Conservation (phyloP, 37 sponge, comb jelly and placozoan genomes). For the Amphimedon queenslandica region DNA sequence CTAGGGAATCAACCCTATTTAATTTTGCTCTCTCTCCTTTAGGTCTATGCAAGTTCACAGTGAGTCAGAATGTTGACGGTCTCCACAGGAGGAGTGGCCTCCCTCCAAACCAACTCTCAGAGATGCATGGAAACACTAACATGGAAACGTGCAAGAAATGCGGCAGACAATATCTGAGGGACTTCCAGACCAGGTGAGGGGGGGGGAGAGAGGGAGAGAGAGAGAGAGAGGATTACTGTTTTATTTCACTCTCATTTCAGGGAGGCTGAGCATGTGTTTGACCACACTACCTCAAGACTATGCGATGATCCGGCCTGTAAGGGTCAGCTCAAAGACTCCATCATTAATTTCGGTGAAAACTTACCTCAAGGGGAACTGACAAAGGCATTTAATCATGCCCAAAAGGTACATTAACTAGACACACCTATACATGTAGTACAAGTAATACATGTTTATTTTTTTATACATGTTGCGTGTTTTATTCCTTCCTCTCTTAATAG, state of each 20-base stretch:
- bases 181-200: slow-evolving; percentile 74
- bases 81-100: slow-evolving; percentile 84
- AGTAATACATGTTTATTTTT: slow-evolving; percentile 12
- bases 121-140: slow-evolving; percentile 92
- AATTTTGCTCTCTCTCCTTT: no score
- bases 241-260: slow-evolving; percentile 17
- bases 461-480: neutral
- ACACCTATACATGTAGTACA: no score
- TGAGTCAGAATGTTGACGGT: slow-evolving; percentile 86
- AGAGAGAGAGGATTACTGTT: neutral
- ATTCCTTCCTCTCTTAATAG: slow-evolving; percentile 6
- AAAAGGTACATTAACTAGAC: slow-evolving; percentile 30
- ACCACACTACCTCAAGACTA: slow-evolving; percentile 63
- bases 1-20: no score
- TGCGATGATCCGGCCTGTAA: slow-evolving; percentile 77
- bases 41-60: slow-evolving; percentile 58
- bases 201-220: no score
- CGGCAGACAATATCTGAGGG: slow-evolving; percentile 73
- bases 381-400: slow-evolving; percentile 63
- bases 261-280: slow-evolving; percentile 43
- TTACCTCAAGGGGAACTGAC: slow-evolving; percentile 66
- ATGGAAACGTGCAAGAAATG: slow-evolving; percentile 79
- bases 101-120: slow-evolving; percentile 53
- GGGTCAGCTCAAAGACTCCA: slow-evolving; percentile 70
- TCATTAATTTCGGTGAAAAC: slow-evolving; percentile 86